Conservation (phyloP, 2,888 invertebrate species). For the Ceramica pisi region DNA sequence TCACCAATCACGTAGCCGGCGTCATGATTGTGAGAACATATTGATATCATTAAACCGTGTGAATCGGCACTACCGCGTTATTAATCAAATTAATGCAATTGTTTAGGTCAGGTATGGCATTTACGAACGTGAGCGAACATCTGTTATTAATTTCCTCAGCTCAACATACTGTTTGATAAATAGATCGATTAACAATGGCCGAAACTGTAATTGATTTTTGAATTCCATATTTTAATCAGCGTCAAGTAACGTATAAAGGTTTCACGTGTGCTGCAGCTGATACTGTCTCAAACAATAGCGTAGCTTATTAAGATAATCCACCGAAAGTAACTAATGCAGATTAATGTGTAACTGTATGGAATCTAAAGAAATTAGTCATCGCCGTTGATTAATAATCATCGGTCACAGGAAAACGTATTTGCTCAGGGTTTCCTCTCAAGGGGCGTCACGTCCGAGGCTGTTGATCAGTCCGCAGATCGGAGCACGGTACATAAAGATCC, state of each 20-base stretch:
- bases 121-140: conserved; percentile 4
- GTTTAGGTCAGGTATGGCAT: conserved; percentile 44
- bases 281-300: conserved; percentile 51
- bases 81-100: conserved; percentile 43
- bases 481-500: background rate
- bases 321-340: conserved; percentile 45
- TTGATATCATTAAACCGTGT: conserved; percentile 63
- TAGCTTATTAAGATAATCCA: conserved; percentile 43
- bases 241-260: conserved; percentile 30
- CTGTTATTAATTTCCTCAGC: conserved; percentile 17
- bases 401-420: conserved; percentile 67
- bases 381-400: conserved; percentile 47
- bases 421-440: conserved; percentile 78
- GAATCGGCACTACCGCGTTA: conserved; percentile 61
- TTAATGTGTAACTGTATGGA: conserved; percentile 29
- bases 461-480: conserved; percentile 54
- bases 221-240: conserved; percentile 23
- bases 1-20: conserved; percentile 58
- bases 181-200: conserved; percentile 24
- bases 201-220: conserved; percentile 23
- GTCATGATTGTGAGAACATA: conserved; percentile 57
- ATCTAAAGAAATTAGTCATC: conserved; percentile 39
- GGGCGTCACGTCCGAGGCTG: conserved; percentile 82
- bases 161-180: conserved; percentile 9
- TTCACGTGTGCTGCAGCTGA: conserved; percentile 49